These are phyloP conservation scores for Mactromeris polynyma DNA, from an alignment of 2,888 invertebrate genomes.

Conservation along the genomic window DNA sequence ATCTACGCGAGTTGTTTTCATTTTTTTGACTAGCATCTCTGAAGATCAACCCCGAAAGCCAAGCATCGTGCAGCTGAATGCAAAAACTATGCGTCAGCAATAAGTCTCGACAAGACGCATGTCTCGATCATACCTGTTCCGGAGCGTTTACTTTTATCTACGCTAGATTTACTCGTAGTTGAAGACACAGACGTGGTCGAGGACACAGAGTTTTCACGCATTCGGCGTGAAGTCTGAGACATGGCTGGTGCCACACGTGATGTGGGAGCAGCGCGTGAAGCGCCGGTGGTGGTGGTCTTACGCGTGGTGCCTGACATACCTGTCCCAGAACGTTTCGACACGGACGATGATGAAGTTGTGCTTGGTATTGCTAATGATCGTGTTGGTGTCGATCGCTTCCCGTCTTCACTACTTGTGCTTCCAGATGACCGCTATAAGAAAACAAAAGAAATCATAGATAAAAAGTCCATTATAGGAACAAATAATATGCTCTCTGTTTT, in stretches of 20 bases:
- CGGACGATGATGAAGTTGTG: slow-evolving; percentile 40
- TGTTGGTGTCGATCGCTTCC: slow-evolving; percentile 66
- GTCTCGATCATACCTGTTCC: slow-evolving; percentile 63
- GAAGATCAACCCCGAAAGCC: slow-evolving; percentile 7
- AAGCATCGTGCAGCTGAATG: slow-evolving; percentile 54
- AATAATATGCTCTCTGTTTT: too few relatives aligned
- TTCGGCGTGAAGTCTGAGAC: slow-evolving; percentile 36
- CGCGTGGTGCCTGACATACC: slow-evolving; percentile 59
- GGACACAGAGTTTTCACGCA: slow-evolving; percentile 54
- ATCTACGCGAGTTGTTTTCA: neutral
- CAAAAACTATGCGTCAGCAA: slow-evolving; percentile 48
- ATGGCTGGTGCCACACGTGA: slow-evolving; percentile 35
- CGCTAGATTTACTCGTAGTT: slow-evolving; percentile 63
- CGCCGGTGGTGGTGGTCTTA: slow-evolving; percentile 37
- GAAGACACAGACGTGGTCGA: slow-evolving; percentile 65
- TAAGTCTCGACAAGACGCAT: neutral
- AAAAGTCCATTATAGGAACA: too few relatives aligned
- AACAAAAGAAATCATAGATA: too few relatives aligned
- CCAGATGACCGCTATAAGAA: slow-evolving; percentile 65
- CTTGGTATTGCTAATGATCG: slow-evolving; percentile 43
- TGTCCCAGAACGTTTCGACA: slow-evolving; percentile 65
- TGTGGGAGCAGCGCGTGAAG: slow-evolving; percentile 41
- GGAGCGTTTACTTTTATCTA: slow-evolving; percentile 69
- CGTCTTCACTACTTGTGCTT: slow-evolving; percentile 70
- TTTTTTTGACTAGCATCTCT: slow-evolving; percentile 15